Evolutionary conservation across 2,797 vertebrate species (phyloP).

Genomic region (Lepilemur ruficaudatus): DNA sequence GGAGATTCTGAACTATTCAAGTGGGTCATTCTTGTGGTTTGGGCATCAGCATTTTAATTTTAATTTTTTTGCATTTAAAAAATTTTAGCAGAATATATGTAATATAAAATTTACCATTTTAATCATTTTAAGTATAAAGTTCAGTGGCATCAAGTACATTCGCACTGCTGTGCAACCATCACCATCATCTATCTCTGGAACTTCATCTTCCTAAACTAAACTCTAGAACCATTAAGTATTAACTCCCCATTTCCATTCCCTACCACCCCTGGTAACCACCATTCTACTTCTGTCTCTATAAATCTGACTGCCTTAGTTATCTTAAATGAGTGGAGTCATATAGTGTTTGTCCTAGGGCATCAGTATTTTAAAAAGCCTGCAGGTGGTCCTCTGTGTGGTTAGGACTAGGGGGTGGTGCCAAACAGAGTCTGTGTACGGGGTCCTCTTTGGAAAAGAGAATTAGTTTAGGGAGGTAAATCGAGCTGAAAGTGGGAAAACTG

Average conservation of each 20-base stretch:
- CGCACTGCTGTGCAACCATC: accelerated
- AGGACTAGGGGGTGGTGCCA: too few species aligned
- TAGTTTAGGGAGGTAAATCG: background rate
- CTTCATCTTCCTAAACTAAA: background rate
- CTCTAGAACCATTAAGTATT: background rate
- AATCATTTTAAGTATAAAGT: background rate
- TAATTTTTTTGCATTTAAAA: background rate
- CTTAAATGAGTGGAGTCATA: background rate
- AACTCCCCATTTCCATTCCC: background rate
- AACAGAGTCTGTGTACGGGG: background rate
- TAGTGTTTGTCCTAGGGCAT: background rate
- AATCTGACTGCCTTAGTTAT: background rate
- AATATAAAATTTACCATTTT: background rate
- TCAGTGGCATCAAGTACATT: background rate
- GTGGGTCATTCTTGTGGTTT: background rate
- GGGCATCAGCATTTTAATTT: background rate
- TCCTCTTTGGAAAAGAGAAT: background rate
- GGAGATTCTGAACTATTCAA: background rate
- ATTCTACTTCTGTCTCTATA: background rate
- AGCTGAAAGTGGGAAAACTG: background rate
- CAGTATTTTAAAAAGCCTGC: background rate
- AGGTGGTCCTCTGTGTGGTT: background rate
- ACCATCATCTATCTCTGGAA: background rate
- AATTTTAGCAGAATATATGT: background rate
- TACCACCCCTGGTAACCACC: background rate